Evolutionary conservation across 2,888 invertebrate genomes (phyloP).

Genomic region (Drosophila emarginata): DNA sequence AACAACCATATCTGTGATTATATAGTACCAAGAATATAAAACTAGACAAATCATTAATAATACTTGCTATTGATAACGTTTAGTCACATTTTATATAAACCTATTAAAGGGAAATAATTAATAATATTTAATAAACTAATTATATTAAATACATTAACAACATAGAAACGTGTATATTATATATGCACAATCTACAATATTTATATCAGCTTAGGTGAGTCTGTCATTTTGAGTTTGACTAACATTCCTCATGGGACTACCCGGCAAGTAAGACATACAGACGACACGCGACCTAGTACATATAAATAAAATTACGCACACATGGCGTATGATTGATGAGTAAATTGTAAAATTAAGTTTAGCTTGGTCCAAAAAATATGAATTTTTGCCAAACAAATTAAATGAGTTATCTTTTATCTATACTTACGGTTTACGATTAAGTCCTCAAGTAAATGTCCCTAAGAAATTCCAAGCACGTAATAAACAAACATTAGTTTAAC

Average conservation of each 20-base stretch:
- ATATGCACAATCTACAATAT: slow-evolving; percentile 26
- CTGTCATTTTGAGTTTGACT: neutral
- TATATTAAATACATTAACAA: neutral
- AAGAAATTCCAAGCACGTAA: slow-evolving; percentile 65
- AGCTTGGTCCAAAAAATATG: neutral
- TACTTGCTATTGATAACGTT: slow-evolving; percentile 8
- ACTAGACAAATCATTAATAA: slow-evolving; percentile 3
- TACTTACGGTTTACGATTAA: slow-evolving; percentile 25
- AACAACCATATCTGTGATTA: slow-evolving; percentile 65
- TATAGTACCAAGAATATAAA: slow-evolving; percentile 23
- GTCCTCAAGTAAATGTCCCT: slow-evolving; percentile 33
- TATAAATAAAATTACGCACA: slow-evolving; percentile 34
- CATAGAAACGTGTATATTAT: slow-evolving; percentile 9
- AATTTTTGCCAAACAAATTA: slow-evolving; percentile 23
- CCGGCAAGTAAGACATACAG: slow-evolving; percentile 26
- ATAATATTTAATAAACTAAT: slow-evolving; percentile 22
- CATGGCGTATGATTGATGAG: slow-evolving; percentile 60
- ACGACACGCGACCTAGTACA: slow-evolving; percentile 50
- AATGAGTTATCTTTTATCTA: slow-evolving; percentile 40
- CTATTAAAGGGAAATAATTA: slow-evolving; percentile 16
- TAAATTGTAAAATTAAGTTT: slow-evolving; percentile 1
- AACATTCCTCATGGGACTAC: neutral
- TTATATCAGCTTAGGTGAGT: slow-evolving; percentile 58
- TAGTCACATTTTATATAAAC: slow-evolving; percentile 32
- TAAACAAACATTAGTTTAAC: slow-evolving; percentile 58